Percentiles rank a stretch among this genome's conserved stretches.
Evolutionary conservation across 2,888 invertebrate species (phyloP).

Genomic region (Agrochola lychnidis): DNA sequence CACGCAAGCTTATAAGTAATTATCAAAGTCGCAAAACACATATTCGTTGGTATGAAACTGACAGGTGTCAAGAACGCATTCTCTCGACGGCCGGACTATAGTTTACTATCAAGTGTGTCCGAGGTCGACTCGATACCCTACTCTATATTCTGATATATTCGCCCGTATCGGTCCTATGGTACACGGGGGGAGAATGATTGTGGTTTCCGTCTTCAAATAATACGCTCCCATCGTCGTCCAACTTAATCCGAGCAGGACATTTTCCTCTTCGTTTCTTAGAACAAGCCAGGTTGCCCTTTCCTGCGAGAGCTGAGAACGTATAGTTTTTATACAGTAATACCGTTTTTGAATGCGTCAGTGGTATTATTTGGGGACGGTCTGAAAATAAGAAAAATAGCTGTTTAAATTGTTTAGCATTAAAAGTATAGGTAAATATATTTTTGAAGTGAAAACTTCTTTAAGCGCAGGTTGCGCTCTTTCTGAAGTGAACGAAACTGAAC

Average conservation of each 20-base stretch:
- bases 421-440: no score
- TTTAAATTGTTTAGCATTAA: not conserved
- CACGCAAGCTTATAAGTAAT: no score
- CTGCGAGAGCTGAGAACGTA: conserved; percentile 38
- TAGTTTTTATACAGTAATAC: conserved; percentile 52
- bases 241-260: conserved; percentile 51
- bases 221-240: conserved; percentile 39
- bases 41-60: no score
- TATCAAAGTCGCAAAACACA: no score
- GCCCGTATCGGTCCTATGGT: conserved; percentile 26
- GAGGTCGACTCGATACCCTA: not conserved
- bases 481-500: no score
- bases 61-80: no score
- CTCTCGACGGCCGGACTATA: not conserved
- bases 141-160: conserved; percentile 32
- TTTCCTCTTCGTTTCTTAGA: conserved; percentile 53
- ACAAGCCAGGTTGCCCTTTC: conserved; percentile 49
- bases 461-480: no score
- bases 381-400: not conserved
- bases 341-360: conserved; percentile 17
- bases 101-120: not conserved
- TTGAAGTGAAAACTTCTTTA: no score
- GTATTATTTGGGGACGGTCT: conserved; percentile 18
- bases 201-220: conserved; percentile 40
- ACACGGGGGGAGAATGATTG: conserved; percentile 57